Base-by-base conservation (phyloP, 2,797 vertebrate species). In the Tokudaia muenninki region DNA sequence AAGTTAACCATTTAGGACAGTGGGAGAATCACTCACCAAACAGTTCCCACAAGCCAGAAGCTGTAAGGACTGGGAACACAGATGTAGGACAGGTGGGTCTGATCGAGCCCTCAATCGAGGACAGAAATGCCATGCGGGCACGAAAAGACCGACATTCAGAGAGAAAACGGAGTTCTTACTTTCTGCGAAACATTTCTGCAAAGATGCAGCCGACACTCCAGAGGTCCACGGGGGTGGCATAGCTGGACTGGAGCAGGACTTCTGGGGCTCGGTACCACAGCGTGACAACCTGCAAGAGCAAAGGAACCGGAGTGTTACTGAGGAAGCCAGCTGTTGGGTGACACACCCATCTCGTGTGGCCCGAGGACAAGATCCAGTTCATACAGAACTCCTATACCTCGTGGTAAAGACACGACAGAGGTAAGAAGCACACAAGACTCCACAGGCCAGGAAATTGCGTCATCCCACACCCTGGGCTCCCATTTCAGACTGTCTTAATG, bases 161-260 rank as follows among this genome's bases (percentile, higher is more conserved):
- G 86, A 90, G 19, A 94, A 97, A 97, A 97, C 1, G 21, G 24
- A 75, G 97, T 92, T 97, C 99, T 99, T 99, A 99, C 99, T 99
- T 99, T 98, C 99, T 98, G 93, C 99, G 99, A 98, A 99, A 99
- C 99, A 99, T 99, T 98, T 99, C 99, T 90, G 99, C 99, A 98
- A 99, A 99, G 98, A 99, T 99, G 98, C 99, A 99, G 93, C 99
- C 99, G 91, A 99, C 99, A 34, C 99, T 99, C 99, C 99, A 99
- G 91, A 99, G 99, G 96, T 99, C 99, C 93, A 99, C 99, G 4
- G 99, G 99, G n/a, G 99, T 99, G 97, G 99, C 99, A 3, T 99
- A 99, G 98, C 99, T 99, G 98, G 99, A 99, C 98, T 99, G 99
- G 86, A 99, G 99, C 96, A 99, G 97, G 97, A 99, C 99, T 98